These are phyloP conservation scores for Scyliorhinus canicula DNA, from an alignment of 2,797 vertebrate genomes.

Conservation along the genomic window DNA sequence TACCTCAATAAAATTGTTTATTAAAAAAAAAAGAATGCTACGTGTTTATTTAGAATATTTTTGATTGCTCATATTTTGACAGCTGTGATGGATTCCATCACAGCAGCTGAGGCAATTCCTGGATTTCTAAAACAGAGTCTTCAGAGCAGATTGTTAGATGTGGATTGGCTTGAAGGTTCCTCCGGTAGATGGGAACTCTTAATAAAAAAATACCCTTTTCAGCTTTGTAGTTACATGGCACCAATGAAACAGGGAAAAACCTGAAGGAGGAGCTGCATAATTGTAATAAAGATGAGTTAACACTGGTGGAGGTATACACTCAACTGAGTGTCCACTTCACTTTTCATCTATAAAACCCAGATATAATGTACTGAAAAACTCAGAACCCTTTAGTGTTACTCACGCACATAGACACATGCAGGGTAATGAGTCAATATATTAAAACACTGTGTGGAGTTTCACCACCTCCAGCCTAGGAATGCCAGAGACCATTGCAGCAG, in stretches of 20 bases:
- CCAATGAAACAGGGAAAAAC: not conserved
- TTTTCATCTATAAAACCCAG: not conserved
- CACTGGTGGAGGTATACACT: not conserved
- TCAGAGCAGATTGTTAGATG: too few relatives aligned
- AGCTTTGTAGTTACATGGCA: not conserved
- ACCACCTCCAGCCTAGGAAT: not conserved
- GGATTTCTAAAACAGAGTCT: too few relatives aligned
- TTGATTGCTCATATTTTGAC: not conserved
- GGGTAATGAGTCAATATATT: not conserved
- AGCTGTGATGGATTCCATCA: too few relatives aligned
- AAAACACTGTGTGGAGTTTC: not conserved
- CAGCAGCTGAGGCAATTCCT: too few relatives aligned
- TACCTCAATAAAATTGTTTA: too few relatives aligned
- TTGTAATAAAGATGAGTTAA: not conserved
- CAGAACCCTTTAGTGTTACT: not conserved
- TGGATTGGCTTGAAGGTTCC: too few relatives aligned
- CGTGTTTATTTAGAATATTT: not conserved
- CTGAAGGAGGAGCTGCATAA: not conserved
- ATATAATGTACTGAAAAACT: not conserved
- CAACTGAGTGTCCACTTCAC: too few relatives aligned
- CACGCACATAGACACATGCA: not conserved
- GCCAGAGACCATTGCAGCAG: not conserved
- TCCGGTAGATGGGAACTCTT: too few relatives aligned
- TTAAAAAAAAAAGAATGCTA: too few relatives aligned
- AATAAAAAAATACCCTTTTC: not conserved